A percentile compares a stretch with the other conserved stretches of the same genome.
Conservation (phyloP, 2,113 vertebrate genomes). For the Protomyctophum bolini region DNA sequence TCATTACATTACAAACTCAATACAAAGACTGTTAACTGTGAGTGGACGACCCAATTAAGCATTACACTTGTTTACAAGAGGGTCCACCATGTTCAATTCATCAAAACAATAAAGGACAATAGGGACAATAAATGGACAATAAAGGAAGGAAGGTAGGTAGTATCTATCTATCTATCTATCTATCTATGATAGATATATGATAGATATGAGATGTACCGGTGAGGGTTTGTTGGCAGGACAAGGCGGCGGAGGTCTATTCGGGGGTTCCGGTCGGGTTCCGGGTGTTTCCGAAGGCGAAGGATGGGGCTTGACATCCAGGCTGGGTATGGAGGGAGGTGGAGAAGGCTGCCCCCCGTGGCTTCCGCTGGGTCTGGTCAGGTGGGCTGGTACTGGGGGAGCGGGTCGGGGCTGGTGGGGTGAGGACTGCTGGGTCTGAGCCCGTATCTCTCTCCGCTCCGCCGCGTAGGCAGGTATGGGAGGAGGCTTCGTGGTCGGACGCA, state of each 20-base stretch:
- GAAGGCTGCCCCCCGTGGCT: constrained; percentile 17
- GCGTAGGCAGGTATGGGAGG: constrained; percentile 64
- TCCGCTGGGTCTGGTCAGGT: constrained; percentile 11
- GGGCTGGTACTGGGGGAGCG: constrained; percentile 14
- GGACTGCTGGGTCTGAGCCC: not conserved
- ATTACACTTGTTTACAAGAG: no score
- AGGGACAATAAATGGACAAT: no score
- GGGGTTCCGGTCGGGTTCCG: constrained; percentile 70
- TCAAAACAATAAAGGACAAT: no score
- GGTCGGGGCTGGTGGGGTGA: constrained; percentile 15
- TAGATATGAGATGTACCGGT: constrained; percentile 51
- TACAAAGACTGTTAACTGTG: no score
- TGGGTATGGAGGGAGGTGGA: constrained; percentile 19
- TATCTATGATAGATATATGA: no score
- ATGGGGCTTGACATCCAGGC: constrained; percentile 14
- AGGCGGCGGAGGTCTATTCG: constrained; percentile 77
- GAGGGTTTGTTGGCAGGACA: constrained; percentile 62
- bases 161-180: no score
- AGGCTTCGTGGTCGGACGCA: constrained; percentile 69
- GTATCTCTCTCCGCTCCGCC: constrained; percentile 8
- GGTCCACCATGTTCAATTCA: no score
- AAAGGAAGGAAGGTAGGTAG: no score
- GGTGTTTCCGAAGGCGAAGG: constrained; percentile 28
- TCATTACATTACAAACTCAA: no score
- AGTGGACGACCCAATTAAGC: no score